phyloP scores from a whole-genome alignment of 2,113 vertebrate genomes.

The Heliornis fulica region DNA sequence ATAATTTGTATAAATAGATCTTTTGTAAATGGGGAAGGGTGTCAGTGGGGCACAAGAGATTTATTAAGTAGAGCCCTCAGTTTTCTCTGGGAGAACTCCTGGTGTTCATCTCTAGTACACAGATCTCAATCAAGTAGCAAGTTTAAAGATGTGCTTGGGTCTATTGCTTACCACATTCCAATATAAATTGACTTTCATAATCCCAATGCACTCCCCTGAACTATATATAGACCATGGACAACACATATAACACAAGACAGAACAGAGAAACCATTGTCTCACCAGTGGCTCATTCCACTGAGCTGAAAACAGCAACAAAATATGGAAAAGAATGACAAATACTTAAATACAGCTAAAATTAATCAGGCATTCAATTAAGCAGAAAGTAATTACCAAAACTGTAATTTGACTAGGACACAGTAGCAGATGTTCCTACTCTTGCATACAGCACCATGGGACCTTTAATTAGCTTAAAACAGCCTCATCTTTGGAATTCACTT shows the following conservation, averaged over 20 bases:
- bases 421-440: constrained; percentile 52
- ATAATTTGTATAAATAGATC: not conserved
- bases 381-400: constrained; percentile 49
- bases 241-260: not conserved
- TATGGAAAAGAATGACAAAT: not conserved
- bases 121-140: not conserved
- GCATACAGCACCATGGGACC: not conserved
- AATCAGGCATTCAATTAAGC: constrained; percentile 37
- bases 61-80: not conserved
- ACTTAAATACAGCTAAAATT: constrained; percentile 32
- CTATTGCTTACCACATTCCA: not conserved
- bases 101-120: not conserved
- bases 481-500: constrained; percentile 22
- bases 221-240: not conserved
- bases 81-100: not conserved
- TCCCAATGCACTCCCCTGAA: not conserved
- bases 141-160: not conserved
- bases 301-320: not conserved
- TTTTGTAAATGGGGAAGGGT: accelerated
- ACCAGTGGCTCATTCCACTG: not conserved
- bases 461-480: constrained; percentile 45
- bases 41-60: not conserved
- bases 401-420: constrained; percentile 35
- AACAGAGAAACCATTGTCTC: not conserved
- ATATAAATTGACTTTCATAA: not conserved